phyloP scores from a whole-genome alignment of 2,888 invertebrate species.

The Agrotis exclamationis region DNA sequence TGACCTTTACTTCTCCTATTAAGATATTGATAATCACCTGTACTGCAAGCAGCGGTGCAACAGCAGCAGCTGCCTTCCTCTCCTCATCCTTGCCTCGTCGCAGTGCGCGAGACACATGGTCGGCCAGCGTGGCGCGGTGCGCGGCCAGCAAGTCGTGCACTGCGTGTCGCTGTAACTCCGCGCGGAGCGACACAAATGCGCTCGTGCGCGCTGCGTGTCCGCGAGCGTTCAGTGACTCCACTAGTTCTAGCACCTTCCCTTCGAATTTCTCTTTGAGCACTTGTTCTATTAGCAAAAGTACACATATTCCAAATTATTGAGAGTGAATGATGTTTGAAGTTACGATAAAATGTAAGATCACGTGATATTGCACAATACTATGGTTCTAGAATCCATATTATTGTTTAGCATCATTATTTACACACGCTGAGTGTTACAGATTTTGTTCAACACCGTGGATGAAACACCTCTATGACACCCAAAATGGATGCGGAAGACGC shows the following conservation, averaged over 20 bases:
- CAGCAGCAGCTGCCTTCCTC: slow-evolving; percentile 95
- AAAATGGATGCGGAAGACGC: too few relatives aligned
- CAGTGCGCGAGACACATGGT: slow-evolving; percentile 95
- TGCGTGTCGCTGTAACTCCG: slow-evolving; percentile 94
- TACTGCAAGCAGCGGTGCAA: slow-evolving; percentile 95
- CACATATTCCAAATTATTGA: too few relatives aligned
- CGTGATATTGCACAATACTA: not conserved
- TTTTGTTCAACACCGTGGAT: too few relatives aligned
- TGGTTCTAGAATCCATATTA: not conserved
- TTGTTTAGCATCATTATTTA: not conserved
- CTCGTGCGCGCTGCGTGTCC: slow-evolving; percentile 95
- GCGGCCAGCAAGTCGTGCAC: slow-evolving; percentile 94
- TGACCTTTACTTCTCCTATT: too few relatives aligned
- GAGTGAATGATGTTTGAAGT: too few relatives aligned
- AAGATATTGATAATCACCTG: slow-evolving; percentile 92
- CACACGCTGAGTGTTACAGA: not conserved
- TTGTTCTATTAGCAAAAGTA: too few relatives aligned
- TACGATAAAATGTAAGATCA: too few relatives aligned
- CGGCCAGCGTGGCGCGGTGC: slow-evolving; percentile 95
- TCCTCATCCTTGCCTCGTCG: slow-evolving; percentile 96
- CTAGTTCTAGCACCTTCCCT: slow-evolving; percentile 96
- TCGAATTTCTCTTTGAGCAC: slow-evolving; percentile 93
- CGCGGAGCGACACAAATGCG: slow-evolving; percentile 93
- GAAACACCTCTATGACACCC: too few relatives aligned
- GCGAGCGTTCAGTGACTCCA: slow-evolving; percentile 97